Evolutionary conservation across 2,113 vertebrate species (phyloP).

Genomic region (Ophiodon elongatus): DNA sequence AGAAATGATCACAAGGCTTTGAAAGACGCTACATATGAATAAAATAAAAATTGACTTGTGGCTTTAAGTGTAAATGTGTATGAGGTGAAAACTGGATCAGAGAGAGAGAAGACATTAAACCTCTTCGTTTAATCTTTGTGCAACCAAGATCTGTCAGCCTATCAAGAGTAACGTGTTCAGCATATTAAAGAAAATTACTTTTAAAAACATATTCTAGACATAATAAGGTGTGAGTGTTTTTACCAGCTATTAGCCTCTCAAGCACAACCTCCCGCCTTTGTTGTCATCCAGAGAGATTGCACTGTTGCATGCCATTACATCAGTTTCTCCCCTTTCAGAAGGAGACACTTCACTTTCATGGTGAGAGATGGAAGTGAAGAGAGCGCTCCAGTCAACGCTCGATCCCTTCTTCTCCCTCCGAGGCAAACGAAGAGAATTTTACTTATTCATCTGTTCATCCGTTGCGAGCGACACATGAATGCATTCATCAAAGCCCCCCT

Average conservation of each 20-base stretch:
- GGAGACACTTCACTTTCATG: constrained; percentile 7
- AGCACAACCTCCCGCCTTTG: constrained; percentile 14
- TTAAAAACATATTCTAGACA: background rate
- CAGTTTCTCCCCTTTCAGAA: constrained; percentile 26
- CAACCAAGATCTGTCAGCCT: background rate
- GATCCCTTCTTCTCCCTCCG: constrained; percentile 24
- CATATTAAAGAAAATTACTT: background rate
- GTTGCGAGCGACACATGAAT: constrained; percentile 39
- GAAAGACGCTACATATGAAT: background rate
- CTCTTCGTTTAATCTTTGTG: no score
- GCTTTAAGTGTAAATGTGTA: background rate
- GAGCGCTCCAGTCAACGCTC: constrained; percentile 5
- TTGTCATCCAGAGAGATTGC: constrained; percentile 17
- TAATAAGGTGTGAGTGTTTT: background rate
- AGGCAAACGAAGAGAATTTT: constrained; percentile 34
- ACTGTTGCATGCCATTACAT: constrained; percentile 47
- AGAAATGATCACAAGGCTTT: background rate
- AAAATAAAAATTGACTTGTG: background rate
- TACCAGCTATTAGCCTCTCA: constrained; percentile 5
- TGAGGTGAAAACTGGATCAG: background rate
- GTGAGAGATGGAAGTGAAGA: constrained; percentile 2
- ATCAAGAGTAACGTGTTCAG: background rate
- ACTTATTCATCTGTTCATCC: constrained; percentile 53
- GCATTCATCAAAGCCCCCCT: constrained; percentile 50
- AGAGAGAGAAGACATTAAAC: background rate